Conservation (phyloP, 1,140 invertebrate species). For the Pachypsylla venusta region DNA sequence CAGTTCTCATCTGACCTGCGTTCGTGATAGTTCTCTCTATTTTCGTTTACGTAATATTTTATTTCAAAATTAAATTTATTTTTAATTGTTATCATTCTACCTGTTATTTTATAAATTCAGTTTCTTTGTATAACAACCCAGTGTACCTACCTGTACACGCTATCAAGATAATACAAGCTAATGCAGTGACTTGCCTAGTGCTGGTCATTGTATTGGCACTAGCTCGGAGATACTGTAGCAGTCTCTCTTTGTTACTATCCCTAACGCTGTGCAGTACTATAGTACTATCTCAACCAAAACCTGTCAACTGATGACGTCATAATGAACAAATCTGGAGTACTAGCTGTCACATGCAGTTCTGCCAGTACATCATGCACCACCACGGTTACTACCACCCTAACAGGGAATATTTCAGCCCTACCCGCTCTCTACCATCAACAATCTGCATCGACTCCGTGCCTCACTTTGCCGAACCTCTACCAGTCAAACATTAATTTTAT, state of each 20-base stretch:
- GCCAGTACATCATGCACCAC: background rate
- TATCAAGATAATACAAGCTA: no score
- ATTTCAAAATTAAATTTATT: background rate
- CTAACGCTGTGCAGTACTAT: background rate
- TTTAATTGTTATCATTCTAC: background rate
- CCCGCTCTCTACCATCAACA: background rate
- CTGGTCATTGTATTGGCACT: background rate
- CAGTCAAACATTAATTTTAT: background rate
- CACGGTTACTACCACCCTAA: background rate
- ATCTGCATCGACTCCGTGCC: background rate
- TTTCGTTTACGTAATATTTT: background rate
- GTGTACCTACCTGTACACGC: background rate
- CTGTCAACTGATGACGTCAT: background rate
- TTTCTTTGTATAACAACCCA: background rate
- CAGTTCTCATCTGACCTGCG: background rate
- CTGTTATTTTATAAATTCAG: background rate
- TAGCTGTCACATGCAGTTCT: background rate
- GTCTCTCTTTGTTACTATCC: background rate
- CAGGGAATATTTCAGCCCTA: background rate
- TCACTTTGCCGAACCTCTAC: background rate
- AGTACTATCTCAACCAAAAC: background rate
- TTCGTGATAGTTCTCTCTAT: background rate
- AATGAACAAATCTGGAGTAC: background rate
- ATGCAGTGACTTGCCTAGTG: background rate
- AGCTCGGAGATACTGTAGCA: background rate